Evolutionary conservation across 2,797 vertebrate species (phyloP).

Genomic region (Thripadectes ignobilis): DNA sequence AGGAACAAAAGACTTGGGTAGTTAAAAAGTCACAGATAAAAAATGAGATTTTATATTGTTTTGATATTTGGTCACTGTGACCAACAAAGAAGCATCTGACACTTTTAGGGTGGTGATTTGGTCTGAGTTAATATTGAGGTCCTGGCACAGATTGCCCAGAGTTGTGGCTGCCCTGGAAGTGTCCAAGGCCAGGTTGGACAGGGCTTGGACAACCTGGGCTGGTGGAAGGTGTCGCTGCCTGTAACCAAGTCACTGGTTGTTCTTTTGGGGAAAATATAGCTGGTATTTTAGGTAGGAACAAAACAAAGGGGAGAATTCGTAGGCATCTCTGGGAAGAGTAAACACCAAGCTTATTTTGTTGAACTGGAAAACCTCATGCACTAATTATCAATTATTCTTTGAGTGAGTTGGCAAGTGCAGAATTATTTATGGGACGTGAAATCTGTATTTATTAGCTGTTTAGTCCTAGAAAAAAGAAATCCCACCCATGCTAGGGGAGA

Average conservation of each 20-base stretch:
- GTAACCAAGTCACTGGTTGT: neutral
- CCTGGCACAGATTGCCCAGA: neutral
- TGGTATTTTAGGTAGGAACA: neutral
- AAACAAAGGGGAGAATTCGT: neutral
- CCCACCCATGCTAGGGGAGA: neutral
- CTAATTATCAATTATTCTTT: neutral
- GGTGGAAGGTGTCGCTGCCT: neutral
- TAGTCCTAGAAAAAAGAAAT: neutral
- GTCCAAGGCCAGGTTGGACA: neutral
- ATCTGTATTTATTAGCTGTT: neutral
- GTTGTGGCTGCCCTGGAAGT: neutral
- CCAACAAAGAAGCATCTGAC: neutral
- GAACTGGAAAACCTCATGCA: neutral
- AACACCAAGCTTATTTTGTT: neutral
- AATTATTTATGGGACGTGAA: neutral
- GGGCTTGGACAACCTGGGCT: neutral
- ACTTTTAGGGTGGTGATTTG: neutral
- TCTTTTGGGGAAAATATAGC: neutral
- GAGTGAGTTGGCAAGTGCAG: neutral
- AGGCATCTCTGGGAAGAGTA: neutral
- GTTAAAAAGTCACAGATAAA: neutral
- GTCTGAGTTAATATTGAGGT: neutral
- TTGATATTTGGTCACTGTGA: neutral
- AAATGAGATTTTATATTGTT: neutral
- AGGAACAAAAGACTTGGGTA: neutral